phyloP scores from a whole-genome alignment of 2,888 invertebrate genomes.

The Dromius quadrimaculatus region DNA sequence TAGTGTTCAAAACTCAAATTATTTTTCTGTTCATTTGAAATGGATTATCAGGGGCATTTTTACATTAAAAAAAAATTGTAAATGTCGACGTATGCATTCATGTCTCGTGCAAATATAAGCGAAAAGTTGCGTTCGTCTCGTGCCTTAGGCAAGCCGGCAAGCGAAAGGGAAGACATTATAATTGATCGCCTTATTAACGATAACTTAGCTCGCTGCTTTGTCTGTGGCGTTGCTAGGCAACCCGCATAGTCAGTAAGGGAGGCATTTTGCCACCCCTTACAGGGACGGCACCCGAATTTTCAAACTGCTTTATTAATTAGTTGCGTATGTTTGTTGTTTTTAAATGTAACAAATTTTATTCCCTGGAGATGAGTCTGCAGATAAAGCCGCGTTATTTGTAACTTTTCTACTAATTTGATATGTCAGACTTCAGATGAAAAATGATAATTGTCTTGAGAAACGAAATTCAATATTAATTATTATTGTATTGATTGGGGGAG shows the following conservation, averaged over 20 bases:
- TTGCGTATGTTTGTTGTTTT: too few relatives aligned
- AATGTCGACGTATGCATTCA: too few relatives aligned
- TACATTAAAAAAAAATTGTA: too few relatives aligned
- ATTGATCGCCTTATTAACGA: conserved; percentile 68
- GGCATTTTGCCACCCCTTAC: background rate
- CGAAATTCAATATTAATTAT: too few relatives aligned
- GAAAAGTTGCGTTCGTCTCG: conserved; percentile 10
- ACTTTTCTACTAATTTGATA: conserved; percentile 42
- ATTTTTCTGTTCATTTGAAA: too few relatives aligned
- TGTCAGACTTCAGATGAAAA: conserved; percentile 39
- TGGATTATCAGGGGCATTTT: too few relatives aligned
- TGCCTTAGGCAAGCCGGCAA: conserved; percentile 19
- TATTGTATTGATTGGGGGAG: too few relatives aligned
- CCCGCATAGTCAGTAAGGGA: conserved; percentile 54
- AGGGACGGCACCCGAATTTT: background rate
- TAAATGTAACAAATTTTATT: conserved; percentile 36
- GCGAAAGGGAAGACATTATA: conserved; percentile 59
- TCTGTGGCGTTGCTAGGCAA: conserved; percentile 64
- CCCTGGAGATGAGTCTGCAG: conserved; percentile 27
- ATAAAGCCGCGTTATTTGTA: conserved; percentile 37
- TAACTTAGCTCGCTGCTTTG: conserved; percentile 66
- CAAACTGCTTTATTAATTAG: background rate
- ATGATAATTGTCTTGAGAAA: conserved; percentile 41
- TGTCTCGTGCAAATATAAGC: conserved; percentile 34
- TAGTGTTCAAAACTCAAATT: too few relatives aligned